These are phyloP conservation scores for Rutilus rutilus DNA, from an alignment of 2,113 vertebrate genomes.

Conservation along the genomic window DNA sequence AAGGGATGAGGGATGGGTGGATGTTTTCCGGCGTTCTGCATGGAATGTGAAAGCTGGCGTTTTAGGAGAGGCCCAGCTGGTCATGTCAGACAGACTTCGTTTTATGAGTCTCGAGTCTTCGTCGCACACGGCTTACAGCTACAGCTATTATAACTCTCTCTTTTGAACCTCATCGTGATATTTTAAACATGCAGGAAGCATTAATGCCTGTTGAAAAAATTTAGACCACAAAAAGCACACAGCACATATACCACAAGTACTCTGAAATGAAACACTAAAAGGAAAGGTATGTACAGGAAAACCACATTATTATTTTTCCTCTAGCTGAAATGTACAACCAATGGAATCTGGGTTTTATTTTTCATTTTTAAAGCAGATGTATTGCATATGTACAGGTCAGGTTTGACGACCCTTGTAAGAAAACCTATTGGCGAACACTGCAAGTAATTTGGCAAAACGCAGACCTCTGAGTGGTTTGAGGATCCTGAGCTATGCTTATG, in stretches of 20 bases:
- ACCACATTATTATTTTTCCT: background rate
- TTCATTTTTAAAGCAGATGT: background rate
- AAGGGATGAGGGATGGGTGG: constrained; percentile 39
- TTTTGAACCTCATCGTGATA: background rate
- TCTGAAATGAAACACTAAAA: constrained; percentile 3
- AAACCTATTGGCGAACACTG: constrained; percentile 1
- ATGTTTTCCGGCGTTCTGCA: constrained; percentile 58
- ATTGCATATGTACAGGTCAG: background rate
- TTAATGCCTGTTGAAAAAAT: constrained; percentile 5
- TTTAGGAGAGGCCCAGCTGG: constrained; percentile 49
- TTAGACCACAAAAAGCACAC: constrained; percentile 9
- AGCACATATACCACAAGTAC: background rate
- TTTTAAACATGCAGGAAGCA: constrained; percentile 33
- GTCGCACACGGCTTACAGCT: background rate
- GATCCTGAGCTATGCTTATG: background rate
- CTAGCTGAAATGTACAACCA: background rate
- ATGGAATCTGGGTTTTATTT: constrained; percentile 17
- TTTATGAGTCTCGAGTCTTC: constrained; percentile 41
- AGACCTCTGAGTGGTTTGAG: background rate
- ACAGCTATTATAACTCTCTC: background rate
- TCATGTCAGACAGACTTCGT: constrained; percentile 49
- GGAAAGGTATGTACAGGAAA: constrained; percentile 10
- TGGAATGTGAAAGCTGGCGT: constrained; percentile 52
- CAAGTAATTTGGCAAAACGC: background rate
- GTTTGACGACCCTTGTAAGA: background rate